These are phyloP conservation scores for Achatina immaculata DNA, from an alignment of 1,140 invertebrate species.

Conservation along the genomic window DNA sequence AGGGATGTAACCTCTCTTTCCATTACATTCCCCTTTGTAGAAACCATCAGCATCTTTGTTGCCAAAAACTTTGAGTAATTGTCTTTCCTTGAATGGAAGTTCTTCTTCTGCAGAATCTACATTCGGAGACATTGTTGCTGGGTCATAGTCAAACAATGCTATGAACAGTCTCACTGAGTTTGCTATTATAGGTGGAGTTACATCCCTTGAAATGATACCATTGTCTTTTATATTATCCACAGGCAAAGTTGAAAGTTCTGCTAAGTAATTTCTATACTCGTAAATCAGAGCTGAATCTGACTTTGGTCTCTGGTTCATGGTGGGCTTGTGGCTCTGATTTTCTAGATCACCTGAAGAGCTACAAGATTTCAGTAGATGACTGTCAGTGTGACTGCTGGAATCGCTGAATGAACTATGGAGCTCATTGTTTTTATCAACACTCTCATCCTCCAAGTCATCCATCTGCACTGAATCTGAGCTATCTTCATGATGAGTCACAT, in stretches of 20 bases:
- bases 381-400: not conserved
- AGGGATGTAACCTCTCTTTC: conserved; percentile 92
- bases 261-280: not conserved
- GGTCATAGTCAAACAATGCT: conserved; percentile 97
- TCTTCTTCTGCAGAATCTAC: conserved; percentile 97
- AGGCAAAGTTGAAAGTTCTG: not conserved
- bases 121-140: conserved; percentile 97
- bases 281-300: not conserved
- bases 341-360: not conserved
- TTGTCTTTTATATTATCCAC: conserved; percentile 56
- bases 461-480: not conserved
- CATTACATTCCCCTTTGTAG: conserved; percentile 94
- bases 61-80: conserved; percentile 97
- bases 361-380: not conserved
- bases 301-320: not conserved
- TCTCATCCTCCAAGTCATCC: not conserved
- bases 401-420: not conserved
- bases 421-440: not conserved
- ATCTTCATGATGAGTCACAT: not conserved
- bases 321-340: not conserved
- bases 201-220: conserved; percentile 65
- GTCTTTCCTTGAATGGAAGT: conserved; percentile 94
- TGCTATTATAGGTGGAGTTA: conserved; percentile 60
- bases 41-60: conserved; percentile 98
- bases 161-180: conserved; percentile 83